These are phyloP conservation scores for Parauchenoglanis punctatus DNA, from an alignment of 2,797 vertebrate species.

Conservation along the genomic window DNA sequence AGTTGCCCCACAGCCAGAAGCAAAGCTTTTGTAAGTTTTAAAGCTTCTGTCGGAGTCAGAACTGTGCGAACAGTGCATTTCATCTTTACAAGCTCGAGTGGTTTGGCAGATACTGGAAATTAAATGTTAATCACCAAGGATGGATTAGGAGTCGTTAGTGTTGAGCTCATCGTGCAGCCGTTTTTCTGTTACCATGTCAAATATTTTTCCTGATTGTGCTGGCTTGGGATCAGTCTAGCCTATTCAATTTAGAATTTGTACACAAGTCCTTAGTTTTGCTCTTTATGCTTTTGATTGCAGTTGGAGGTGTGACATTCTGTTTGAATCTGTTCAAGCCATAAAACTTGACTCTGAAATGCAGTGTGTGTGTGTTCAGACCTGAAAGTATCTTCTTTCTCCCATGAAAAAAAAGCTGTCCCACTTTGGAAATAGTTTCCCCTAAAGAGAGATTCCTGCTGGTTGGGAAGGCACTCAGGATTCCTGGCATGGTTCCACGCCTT, in stretches of 20 bases:
- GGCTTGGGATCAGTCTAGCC: neutral
- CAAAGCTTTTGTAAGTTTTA: neutral
- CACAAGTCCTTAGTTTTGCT: neutral
- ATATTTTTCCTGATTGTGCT: neutral
- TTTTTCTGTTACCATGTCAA: conserved; percentile 1
- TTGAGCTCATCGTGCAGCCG: conserved; percentile 3
- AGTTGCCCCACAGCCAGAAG: conserved; percentile 12
- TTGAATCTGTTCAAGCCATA: conserved; percentile 20
- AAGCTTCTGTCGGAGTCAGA: neutral
- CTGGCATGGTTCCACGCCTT: conserved; percentile 84
- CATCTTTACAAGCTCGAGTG: conserved; percentile 55
- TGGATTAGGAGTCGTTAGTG: conserved; percentile 6
- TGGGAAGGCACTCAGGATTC: conserved; percentile 90
- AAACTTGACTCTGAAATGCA: neutral
- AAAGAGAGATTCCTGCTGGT: conserved; percentile 54
- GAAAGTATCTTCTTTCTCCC: conserved; percentile 12
- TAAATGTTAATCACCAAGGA: neutral
- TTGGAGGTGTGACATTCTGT: conserved; percentile 16
- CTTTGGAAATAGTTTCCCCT: conserved; percentile 35
- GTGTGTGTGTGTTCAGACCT: conserved; percentile 25
- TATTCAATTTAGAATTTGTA: neutral
- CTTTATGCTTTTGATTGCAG: neutral
- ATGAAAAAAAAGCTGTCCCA: conserved; percentile 8
- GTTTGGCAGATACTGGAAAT: conserved; percentile 24
- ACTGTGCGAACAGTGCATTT: conserved; percentile 27